Evolutionary conservation across 2,888 invertebrate genomes (phyloP).

Genomic region (Ryuthela nishihirai): DNA sequence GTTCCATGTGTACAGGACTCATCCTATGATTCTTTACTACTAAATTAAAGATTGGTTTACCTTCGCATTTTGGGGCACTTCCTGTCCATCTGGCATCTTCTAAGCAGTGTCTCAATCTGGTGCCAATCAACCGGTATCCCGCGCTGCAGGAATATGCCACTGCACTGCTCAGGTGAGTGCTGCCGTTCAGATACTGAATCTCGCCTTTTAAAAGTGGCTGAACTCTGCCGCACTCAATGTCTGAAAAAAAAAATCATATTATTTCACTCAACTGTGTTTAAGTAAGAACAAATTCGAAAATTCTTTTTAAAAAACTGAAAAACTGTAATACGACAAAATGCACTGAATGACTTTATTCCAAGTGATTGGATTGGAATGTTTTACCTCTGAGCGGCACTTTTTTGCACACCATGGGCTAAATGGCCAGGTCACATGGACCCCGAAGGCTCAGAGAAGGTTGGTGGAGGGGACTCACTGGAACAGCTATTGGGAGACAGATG

Average conservation of each 20-base stretch:
- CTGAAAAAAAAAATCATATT: conserved; percentile 53
- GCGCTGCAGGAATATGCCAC: conserved; percentile 73
- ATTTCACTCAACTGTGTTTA: background rate
- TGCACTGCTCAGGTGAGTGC: conserved; percentile 74
- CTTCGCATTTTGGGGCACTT: conserved; percentile 78
- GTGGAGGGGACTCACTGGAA: no score
- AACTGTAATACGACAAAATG: conserved; percentile 40
- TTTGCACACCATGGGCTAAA: no score
- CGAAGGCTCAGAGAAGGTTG: no score
- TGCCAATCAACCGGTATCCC: conserved; percentile 75
- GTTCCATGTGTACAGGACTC: no score
- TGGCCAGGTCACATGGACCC: no score
- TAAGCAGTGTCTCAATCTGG: conserved; percentile 67
- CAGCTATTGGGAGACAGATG: no score
- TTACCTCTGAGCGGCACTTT: no score
- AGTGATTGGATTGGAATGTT: no score
- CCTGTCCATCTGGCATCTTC: conserved; percentile 80
- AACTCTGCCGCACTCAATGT: conserved; percentile 83
- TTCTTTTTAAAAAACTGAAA: conserved; percentile 6
- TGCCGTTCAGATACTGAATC: conserved; percentile 68
- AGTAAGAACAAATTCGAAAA: background rate
- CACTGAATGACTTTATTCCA: conserved; percentile 12
- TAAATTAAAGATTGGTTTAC: conserved; percentile 56
- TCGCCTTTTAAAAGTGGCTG: conserved; percentile 73
- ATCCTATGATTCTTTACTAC: no score